A percentile compares a stretch with the other conserved stretches of the same genome.
Conservation (phyloP, 2,113 vertebrate species). For the Lycocorax pyrrhopterus region DNA sequence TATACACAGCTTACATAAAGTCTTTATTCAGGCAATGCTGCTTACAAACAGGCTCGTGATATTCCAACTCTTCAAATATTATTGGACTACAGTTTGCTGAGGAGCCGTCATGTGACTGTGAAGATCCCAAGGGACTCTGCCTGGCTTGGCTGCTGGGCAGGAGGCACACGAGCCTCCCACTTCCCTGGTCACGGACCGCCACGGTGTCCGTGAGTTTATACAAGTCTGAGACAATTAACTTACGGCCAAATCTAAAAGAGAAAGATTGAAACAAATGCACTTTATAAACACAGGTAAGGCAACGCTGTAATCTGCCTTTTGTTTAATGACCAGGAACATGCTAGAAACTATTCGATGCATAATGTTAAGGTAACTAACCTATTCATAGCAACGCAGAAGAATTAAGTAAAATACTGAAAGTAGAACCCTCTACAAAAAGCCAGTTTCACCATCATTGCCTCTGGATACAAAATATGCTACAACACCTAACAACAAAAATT, state of each 20-base stretch:
- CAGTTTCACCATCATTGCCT: not conserved
- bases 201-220: slow-evolving; percentile 88
- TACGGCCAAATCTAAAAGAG: slow-evolving; percentile 82
- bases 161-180: slow-evolving; percentile 87
- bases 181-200: slow-evolving; percentile 87
- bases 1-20: slow-evolving; percentile 80
- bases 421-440: not conserved
- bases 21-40: slow-evolving; percentile 82
- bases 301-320: not conserved
- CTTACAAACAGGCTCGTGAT: slow-evolving; percentile 92
- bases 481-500: not conserved
- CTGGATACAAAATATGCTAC: not conserved
- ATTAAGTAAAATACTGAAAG: not conserved
- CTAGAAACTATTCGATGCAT: not conserved
- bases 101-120: slow-evolving; percentile 88
- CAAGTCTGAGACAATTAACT: slow-evolving; percentile 84
- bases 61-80: slow-evolving; percentile 94
- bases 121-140: slow-evolving; percentile 91
- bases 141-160: slow-evolving; percentile 86
- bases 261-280: not conserved
- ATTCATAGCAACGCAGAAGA: not conserved
- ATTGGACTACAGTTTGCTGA: slow-evolving; percentile 90
- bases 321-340: not conserved
- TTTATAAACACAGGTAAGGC: not conserved
- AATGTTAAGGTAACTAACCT: not conserved